Evolutionary conservation across 2,888 invertebrate species (phyloP).

Genomic region (Theretra japonica): DNA sequence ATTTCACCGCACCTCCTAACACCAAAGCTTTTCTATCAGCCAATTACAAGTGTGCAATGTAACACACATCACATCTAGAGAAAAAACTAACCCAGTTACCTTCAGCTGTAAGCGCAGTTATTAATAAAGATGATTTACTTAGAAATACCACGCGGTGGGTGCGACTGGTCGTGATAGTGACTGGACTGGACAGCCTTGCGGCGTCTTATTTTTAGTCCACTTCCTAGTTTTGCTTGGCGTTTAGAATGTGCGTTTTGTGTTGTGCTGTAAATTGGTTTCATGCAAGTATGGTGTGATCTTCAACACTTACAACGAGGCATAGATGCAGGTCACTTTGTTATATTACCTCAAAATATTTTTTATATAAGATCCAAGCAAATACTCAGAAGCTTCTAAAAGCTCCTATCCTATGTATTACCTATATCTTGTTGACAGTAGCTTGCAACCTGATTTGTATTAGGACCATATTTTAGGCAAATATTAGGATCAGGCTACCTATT

Average conservation of each 20-base stretch:
- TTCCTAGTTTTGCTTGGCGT: slow-evolving; percentile 38
- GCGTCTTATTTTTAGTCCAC: slow-evolving; percentile 34
- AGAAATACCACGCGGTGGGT: slow-evolving; percentile 39
- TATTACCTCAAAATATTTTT: no score
- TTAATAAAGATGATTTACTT: slow-evolving; percentile 51
- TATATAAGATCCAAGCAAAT: no score
- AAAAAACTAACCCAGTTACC: slow-evolving; percentile 27
- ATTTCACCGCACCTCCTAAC: not conserved
- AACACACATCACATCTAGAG: not conserved
- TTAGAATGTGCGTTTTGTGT: not conserved
- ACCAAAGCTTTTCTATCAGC: slow-evolving; percentile 1
- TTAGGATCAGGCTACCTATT: no score
- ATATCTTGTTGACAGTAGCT: no score
- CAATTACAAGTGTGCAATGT: not conserved
- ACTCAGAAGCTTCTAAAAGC: no score
- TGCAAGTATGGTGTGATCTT: not conserved
- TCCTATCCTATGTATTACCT: no score
- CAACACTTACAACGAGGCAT: no score
- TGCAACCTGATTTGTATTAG: no score
- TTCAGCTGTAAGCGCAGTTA: slow-evolving; percentile 30
- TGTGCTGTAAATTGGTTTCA: not conserved
- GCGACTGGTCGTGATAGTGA: slow-evolving; percentile 37
- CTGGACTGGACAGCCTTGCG: slow-evolving; percentile 41
- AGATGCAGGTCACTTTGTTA: no score
- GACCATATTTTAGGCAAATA: no score